These are phyloP conservation scores for Thunnus albacares DNA, from an alignment of 2,797 vertebrate genomes.

Conservation along the genomic window DNA sequence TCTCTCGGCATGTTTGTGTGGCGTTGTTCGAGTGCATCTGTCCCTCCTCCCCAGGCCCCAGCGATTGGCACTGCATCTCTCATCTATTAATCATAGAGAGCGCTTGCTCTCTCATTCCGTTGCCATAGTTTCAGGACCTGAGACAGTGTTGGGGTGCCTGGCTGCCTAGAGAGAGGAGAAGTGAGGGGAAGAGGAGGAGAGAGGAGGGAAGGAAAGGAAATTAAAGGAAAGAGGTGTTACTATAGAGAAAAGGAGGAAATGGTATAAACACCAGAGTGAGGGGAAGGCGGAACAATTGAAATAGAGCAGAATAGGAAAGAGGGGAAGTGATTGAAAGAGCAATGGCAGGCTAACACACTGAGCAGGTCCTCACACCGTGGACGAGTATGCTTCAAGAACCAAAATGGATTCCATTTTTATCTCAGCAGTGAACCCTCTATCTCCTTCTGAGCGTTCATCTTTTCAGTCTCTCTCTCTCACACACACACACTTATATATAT, in stretches of 20 bases:
- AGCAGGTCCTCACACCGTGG: slow-evolving; percentile 65
- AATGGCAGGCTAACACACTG: slow-evolving; percentile 58
- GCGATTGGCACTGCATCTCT: slow-evolving; percentile 93
- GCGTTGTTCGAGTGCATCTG: slow-evolving; percentile 81
- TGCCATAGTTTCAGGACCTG: slow-evolving; percentile 99
- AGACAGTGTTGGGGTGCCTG: slow-evolving; percentile 95
- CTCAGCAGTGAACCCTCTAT: slow-evolving; percentile 75
- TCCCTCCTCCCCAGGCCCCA: slow-evolving; percentile 85
- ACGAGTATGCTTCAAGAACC: slow-evolving; percentile 77
- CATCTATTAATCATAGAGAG: slow-evolving; percentile 99
- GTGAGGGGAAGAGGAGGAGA: slow-evolving; percentile 80
- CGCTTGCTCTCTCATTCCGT: slow-evolving; percentile 97
- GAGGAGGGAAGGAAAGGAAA: slow-evolving; percentile 78
- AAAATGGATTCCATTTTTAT: slow-evolving; percentile 86
- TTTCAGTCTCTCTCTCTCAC: slow-evolving; percentile 48
- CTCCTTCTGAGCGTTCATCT: slow-evolving; percentile 60
- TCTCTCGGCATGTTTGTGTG: slow-evolving; percentile 68
- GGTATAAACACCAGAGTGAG: slow-evolving; percentile 44
- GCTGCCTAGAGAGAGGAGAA: slow-evolving; percentile 91
- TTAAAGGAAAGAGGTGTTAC: slow-evolving; percentile 64
- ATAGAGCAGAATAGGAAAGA: slow-evolving; percentile 82
- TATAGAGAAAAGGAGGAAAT: slow-evolving; percentile 51
- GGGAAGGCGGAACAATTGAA: slow-evolving; percentile 67
- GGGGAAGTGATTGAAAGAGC: slow-evolving; percentile 82
- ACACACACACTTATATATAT: background rate